Conservation (phyloP, 2,888 invertebrate species). For the Podotricha telesiphe region DNA sequence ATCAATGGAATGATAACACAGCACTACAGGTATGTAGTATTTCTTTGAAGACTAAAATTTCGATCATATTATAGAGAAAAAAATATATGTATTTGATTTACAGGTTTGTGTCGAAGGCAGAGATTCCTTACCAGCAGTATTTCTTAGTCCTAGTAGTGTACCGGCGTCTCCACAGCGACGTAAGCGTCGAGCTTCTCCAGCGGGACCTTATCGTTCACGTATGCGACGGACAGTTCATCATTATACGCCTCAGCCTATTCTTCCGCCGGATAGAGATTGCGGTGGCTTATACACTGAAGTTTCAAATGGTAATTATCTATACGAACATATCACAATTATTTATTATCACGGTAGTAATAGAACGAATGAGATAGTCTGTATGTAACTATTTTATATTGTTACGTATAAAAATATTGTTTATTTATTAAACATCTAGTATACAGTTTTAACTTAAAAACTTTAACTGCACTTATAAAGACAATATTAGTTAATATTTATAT, state of each 20-base stretch:
- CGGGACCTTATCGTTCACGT: constrained; percentile 80
- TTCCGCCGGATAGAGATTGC: constrained; percentile 95
- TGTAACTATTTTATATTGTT: no score
- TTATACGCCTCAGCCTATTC: constrained; percentile 97
- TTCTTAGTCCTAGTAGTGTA: constrained; percentile 89
- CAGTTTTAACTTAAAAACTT: no score
- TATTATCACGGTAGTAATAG: no score
- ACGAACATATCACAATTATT: no score
- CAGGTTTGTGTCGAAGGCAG: constrained; percentile 84
- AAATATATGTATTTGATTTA: constrained; percentile 27
- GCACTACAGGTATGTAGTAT: constrained; percentile 68
- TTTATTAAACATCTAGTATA: no score
- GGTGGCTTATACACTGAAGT: constrained; percentile 90
- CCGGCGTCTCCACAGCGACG: constrained; percentile 86
- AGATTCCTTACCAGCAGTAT: constrained; percentile 89
- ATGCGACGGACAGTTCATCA: constrained; percentile 79
- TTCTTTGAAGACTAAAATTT: background rate
- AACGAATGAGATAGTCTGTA: no score
- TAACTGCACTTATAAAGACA: no score
- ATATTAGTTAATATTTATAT: no score
- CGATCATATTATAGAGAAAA: background rate
- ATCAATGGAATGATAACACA: constrained; percentile 71
- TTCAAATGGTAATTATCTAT: constrained; percentile 58
- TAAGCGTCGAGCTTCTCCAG: constrained; percentile 86
- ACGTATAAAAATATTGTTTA: background rate